Evolutionary conservation across 2,888 invertebrate genomes (phyloP).

Genomic region (Archaeoteleia sp.): DNA sequence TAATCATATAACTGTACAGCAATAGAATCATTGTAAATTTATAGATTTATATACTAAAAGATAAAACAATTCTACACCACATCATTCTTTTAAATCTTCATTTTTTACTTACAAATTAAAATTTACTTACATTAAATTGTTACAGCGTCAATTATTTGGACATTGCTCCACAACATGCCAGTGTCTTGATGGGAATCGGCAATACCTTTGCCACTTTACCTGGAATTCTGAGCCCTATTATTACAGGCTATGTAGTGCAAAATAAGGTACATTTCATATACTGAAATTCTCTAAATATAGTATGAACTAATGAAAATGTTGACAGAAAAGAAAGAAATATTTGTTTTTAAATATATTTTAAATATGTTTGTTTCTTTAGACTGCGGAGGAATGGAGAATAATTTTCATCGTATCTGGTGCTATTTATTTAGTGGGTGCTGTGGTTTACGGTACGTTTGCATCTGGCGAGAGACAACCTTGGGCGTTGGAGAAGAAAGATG

Average conservation of each 20-base stretch:
- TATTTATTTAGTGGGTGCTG: constrained; percentile 88
- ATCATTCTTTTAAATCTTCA: too few species aligned
- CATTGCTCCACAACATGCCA: constrained; percentile 93
- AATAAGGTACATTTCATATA: constrained; percentile 79
- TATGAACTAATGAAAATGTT: too few species aligned
- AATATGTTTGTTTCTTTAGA: constrained; percentile 75
- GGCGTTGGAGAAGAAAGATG: constrained; percentile 77
- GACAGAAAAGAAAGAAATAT: not conserved
- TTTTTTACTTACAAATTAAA: constrained; percentile 5
- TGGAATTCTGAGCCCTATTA: constrained; percentile 91
- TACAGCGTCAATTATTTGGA: constrained; percentile 92
- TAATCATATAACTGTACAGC: too few species aligned
- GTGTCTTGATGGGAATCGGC: constrained; percentile 92
- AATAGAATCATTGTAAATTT: too few species aligned
- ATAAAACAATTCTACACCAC: too few species aligned
- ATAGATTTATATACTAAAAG: too few species aligned
- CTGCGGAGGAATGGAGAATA: constrained; percentile 86
- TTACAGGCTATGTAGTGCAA: constrained; percentile 86
- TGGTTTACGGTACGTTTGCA: constrained; percentile 87
- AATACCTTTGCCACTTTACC: constrained; percentile 94
- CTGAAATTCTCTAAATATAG: too few species aligned
- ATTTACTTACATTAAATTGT: not conserved
- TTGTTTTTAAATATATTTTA: not conserved
- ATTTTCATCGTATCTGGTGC: constrained; percentile 91
- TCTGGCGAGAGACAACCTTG: constrained; percentile 90